Evolutionary conservation across 64 coral and sea anemone genomes (phyloP), one percentile per base, ranked within the genome.

Genomic region (Montipora efflorescens): DNA sequence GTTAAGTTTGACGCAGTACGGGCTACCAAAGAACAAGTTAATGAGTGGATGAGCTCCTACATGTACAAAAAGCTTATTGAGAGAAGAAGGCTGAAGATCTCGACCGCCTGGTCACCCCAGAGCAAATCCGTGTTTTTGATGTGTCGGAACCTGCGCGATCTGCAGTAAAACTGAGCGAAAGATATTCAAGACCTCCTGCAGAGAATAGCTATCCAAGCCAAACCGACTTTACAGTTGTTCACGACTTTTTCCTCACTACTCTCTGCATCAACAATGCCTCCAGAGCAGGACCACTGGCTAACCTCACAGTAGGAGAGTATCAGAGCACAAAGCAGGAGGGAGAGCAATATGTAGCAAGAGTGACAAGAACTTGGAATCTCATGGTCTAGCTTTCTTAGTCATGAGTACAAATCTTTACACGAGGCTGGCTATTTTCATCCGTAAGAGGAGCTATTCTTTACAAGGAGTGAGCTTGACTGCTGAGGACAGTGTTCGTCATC

Each of bases 191-290:
- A 23, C 22, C 22, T 23, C 20, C 1, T 22, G 75, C 0, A 46
- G 52, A 80, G 44, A 25, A 80, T 16, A 58, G 22, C 1, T 21
- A 14, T 18, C 79, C 87, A 28, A 90, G 74, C 67, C 74, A 84
- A 68, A 51, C 64, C 15, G 79, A 94, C 36, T 94, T 90, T 90
- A 78, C 25, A 46, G 48, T 70, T 7, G 93, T 90, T 28, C 81
- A 87, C 20, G 87, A 94, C 71, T 44, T 89, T 62, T 62, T 86
- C 46, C 52, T 95, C 6, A 77, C 79, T 18, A 20, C 67, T n/a
- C 77, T 95, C 3, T 94, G 87, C 70, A 94, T 94, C 8, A 75
- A 94, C 66, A 90, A 94, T 74, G 87, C 75, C 48, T 75, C 59
- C 47, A 55, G 80, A 75, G 46, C 80, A 25, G 93, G 88, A 8